phyloP scores from a whole-genome alignment of 2,888 invertebrate genomes.

The Miltochrista miniata region DNA sequence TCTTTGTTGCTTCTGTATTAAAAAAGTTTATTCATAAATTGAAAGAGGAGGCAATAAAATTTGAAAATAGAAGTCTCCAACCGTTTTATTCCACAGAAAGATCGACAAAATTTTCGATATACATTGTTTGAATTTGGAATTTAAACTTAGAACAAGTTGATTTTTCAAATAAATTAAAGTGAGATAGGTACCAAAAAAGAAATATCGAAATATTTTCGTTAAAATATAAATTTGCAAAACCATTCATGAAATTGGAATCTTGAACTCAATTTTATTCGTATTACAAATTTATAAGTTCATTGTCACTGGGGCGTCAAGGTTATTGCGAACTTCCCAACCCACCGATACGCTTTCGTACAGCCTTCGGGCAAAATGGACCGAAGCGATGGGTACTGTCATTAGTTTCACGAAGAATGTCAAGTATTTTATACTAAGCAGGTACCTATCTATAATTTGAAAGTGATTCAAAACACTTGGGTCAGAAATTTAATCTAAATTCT shows the following conservation, averaged over 20 bases:
- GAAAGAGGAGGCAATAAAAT: background rate
- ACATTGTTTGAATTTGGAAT: too few species aligned
- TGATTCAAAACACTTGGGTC: background rate
- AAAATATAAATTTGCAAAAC: conserved; percentile 10
- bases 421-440: background rate
- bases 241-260: conserved; percentile 12
- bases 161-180: too few species aligned
- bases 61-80: conserved; percentile 2
- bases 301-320: conserved; percentile 34
- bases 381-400: conserved; percentile 23
- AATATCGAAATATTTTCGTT: background rate
- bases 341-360: conserved; percentile 29
- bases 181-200: too few species aligned
- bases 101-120: too few species aligned
- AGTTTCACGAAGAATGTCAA: conserved; percentile 8
- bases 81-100: too few species aligned
- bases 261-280: conserved; percentile 22
- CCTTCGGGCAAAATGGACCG: conserved; percentile 18
- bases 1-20: conserved; percentile 5
- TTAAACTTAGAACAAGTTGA: too few species aligned
- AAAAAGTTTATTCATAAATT: background rate
- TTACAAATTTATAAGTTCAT: conserved; percentile 34
- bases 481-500: background rate
- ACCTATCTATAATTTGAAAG: too few species aligned
- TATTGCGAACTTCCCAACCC: conserved; percentile 21